phyloP scores from a whole-genome alignment of 2,888 invertebrate species.

The Plebejus argus region DNA sequence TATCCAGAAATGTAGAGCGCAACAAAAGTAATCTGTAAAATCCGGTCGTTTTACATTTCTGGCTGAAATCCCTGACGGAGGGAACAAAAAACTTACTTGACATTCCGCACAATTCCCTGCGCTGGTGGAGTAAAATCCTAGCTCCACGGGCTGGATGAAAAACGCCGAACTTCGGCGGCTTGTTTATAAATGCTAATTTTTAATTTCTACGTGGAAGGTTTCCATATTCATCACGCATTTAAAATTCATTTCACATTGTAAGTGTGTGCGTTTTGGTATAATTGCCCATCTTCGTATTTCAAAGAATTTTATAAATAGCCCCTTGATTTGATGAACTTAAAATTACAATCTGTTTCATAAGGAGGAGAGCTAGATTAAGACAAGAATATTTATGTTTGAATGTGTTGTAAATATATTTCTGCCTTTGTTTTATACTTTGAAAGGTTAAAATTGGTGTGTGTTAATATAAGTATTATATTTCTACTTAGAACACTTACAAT shows the following conservation, averaged over 20 bases:
- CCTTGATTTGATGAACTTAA: too few relatives aligned
- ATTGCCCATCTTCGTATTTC: not conserved
- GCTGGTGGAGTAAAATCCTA: constrained; percentile 24
- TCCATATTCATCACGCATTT: not conserved
- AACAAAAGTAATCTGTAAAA: constrained; percentile 24
- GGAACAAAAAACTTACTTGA: constrained; percentile 32
- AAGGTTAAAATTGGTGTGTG: too few relatives aligned
- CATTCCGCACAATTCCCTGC: constrained; percentile 34
- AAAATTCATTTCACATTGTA: not conserved
- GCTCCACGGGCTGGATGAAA: constrained; percentile 27
- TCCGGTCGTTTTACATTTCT: constrained; percentile 26
- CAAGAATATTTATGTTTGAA: too few relatives aligned
- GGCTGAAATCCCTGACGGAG: constrained; percentile 15
- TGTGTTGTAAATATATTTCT: too few relatives aligned
- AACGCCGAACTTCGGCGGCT: constrained; percentile 32
- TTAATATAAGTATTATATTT: too few relatives aligned
- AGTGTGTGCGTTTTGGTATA: not conserved
- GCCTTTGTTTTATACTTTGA: too few relatives aligned
- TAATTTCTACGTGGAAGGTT: constrained; percentile 17
- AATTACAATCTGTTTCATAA: too few relatives aligned
- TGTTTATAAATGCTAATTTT: constrained; percentile 30
- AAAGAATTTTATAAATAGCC: too few relatives aligned
- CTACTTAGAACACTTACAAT: too few relatives aligned
- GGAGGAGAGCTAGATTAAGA: too few relatives aligned
- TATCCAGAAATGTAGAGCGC: constrained; percentile 7